phyloP scores from a whole-genome alignment of 2,113 vertebrate genomes.

The Clupea harengus region DNA sequence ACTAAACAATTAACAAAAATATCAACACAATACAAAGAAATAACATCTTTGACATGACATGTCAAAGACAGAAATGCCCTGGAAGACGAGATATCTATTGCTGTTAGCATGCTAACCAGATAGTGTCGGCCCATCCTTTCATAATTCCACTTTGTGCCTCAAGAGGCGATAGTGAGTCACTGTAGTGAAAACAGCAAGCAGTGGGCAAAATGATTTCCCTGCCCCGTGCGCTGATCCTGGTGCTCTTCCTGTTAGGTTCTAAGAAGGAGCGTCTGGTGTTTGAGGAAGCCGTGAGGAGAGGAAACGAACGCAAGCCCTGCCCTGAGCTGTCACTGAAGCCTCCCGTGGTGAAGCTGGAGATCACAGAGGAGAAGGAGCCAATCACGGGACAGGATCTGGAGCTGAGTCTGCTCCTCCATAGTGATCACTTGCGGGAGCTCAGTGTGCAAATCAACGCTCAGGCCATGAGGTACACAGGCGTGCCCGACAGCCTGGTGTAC shows the following conservation, averaged over 20 bases:
- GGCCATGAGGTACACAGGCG: slow-evolving; percentile 55
- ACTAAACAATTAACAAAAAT: too few relatives aligned
- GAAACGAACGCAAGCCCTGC: neutral
- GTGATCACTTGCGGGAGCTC: slow-evolving; percentile 27
- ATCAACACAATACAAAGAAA: too few relatives aligned
- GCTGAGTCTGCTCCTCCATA: slow-evolving; percentile 49
- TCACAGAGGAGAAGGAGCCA: slow-evolving; percentile 41
- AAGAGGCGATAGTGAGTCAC: too few relatives aligned
- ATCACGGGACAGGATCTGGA: slow-evolving; percentile 51
- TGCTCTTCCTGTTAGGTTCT: slow-evolving; percentile 41
- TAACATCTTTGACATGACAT: too few relatives aligned
- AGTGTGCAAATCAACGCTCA: slow-evolving; percentile 46
- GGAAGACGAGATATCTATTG: too few relatives aligned
- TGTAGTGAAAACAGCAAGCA: too few relatives aligned
- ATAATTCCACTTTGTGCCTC: too few relatives aligned
- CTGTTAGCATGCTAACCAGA: too few relatives aligned
- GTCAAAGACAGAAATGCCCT: too few relatives aligned
- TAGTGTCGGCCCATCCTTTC: too few relatives aligned
- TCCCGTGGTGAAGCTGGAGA: neutral
- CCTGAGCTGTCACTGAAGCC: neutral
- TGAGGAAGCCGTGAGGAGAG: slow-evolving; percentile 34
- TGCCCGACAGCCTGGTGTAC: neutral
- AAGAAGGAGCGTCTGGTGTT: slow-evolving; percentile 47
- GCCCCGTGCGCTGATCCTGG: neutral
- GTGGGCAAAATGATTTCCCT: neutral